A percentile compares a stretch with the other conserved stretches of the same genome.
Evolutionary conservation across 2,797 vertebrate genomes (phyloP).

Genomic region (Clarias fuscus): DNA sequence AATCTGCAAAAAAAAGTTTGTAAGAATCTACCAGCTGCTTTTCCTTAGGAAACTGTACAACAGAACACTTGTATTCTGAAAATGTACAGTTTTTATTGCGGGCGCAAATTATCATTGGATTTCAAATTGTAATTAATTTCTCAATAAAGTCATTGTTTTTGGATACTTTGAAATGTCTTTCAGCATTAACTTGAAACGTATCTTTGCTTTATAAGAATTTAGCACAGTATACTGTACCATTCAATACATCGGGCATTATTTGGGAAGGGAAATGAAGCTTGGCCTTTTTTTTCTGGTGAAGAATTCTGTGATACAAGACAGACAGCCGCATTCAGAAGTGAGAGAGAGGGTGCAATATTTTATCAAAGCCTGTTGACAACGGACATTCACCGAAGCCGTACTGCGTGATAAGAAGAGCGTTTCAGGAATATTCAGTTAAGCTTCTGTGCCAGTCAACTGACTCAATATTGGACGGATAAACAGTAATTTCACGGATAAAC

Average conservation of each 20-base stretch:
- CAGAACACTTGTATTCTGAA: background rate
- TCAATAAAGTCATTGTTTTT: background rate
- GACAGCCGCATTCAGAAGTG: constrained; percentile 25
- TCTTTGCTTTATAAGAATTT: background rate
- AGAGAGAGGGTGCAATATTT: constrained; percentile 37
- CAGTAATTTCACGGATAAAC: constrained; percentile 47
- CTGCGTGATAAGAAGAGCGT: constrained; percentile 31
- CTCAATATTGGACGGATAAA: constrained; percentile 39
- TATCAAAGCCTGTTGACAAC: constrained; percentile 47
- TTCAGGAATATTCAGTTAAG: constrained; percentile 38
- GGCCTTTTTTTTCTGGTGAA: constrained; percentile 3
- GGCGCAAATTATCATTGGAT: background rate
- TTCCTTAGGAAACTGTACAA: background rate
- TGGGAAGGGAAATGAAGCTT: background rate
- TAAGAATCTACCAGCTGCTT: background rate
- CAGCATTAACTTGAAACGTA: background rate
- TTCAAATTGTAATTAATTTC: background rate
- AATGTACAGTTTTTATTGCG: background rate
- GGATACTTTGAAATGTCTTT: background rate
- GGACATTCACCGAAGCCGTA: constrained; percentile 31
- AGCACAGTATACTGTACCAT: background rate
- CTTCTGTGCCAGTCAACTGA: constrained; percentile 41
- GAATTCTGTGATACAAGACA: constrained; percentile 22
- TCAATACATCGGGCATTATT: constrained; percentile 9
- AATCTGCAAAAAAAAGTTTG: background rate